phyloP scores from a whole-genome alignment of 2,797 vertebrate genomes.

The Pseudochirops cupreus region DNA sequence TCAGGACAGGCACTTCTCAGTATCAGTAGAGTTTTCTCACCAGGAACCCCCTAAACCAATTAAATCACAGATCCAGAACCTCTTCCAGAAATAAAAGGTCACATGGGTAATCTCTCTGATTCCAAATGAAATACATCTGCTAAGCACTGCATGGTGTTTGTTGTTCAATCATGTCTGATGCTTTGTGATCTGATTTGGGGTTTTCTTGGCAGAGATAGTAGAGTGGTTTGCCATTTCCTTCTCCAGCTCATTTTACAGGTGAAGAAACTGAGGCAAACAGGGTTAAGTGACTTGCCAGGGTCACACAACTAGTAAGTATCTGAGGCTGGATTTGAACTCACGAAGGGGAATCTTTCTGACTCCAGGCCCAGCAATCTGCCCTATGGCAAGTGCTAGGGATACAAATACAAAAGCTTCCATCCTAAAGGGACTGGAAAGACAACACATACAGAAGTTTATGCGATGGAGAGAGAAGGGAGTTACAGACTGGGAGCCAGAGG shows the following conservation, averaged over 20 bases:
- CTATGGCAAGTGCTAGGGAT: neutral
- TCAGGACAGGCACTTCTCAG: neutral
- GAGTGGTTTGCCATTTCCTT: neutral
- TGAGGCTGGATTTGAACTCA: neutral
- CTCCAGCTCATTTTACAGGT: neutral
- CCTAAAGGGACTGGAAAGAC: neutral
- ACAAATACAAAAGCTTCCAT: neutral
- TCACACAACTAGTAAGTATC: neutral
- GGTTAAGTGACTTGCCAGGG: neutral
- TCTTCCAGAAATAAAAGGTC: neutral
- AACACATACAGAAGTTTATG: neutral
- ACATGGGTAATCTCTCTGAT: neutral
- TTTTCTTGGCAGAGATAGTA: neutral
- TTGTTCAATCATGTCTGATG: neutral
- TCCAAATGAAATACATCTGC: neutral
- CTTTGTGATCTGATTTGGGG: neutral
- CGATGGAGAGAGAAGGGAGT: neutral
- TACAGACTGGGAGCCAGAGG: neutral
- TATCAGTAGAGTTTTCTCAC: neutral
- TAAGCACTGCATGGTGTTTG: neutral
- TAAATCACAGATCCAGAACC: neutral
- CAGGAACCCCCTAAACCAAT: neutral
- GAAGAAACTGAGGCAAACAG: neutral
- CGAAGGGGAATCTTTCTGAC: neutral
- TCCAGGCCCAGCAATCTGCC: neutral